A percentile compares a stretch with the other conserved stretches of the same genome.
Conservation (phyloP, 2,113 vertebrate genomes). For the Sitta europaea region DNA sequence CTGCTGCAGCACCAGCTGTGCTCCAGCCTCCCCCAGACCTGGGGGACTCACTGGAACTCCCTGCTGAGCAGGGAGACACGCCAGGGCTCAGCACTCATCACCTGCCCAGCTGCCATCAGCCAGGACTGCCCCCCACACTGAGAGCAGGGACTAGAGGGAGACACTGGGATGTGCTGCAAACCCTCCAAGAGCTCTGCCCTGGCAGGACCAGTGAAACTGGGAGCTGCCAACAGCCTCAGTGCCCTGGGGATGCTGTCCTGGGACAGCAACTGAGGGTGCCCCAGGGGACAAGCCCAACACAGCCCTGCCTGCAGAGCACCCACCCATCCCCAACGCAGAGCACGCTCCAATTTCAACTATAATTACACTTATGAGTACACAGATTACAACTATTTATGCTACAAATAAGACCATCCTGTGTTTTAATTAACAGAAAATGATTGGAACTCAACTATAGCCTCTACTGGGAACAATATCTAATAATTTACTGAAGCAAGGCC, state of each 20-base stretch:
- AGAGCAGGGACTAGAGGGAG: background rate
- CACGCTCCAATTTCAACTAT: slow-evolving; percentile 37
- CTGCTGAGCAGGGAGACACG: background rate
- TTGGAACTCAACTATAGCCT: slow-evolving; percentile 45
- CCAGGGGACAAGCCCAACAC: background rate
- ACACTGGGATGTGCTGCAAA: background rate
- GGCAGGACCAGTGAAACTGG: fast-evolving
- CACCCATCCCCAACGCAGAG: background rate
- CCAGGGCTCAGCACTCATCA: background rate
- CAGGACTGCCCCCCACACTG: slow-evolving; percentile 12
- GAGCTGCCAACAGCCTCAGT: background rate
- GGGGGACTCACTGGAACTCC: background rate
- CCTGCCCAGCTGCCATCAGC: slow-evolving; percentile 27
- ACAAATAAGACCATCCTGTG: slow-evolving; percentile 48
- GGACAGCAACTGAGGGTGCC: fast-evolving
- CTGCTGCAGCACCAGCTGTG: background rate
- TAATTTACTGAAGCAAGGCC: slow-evolving; percentile 2
- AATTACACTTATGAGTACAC: slow-evolving; percentile 54
- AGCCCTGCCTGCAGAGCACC: background rate
- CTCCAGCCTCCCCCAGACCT: background rate
- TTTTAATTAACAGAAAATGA: slow-evolving; percentile 62
- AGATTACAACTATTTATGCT: slow-evolving; percentile 61
- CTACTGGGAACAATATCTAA: slow-evolving; percentile 40
- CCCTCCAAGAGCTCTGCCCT: background rate
- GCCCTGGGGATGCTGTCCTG: background rate